Evolutionary conservation across 2,797 vertebrate genomes (phyloP), one percentile per base, ranked within the genome.

Genomic region (Hapalemur alaotrensis): DNA sequence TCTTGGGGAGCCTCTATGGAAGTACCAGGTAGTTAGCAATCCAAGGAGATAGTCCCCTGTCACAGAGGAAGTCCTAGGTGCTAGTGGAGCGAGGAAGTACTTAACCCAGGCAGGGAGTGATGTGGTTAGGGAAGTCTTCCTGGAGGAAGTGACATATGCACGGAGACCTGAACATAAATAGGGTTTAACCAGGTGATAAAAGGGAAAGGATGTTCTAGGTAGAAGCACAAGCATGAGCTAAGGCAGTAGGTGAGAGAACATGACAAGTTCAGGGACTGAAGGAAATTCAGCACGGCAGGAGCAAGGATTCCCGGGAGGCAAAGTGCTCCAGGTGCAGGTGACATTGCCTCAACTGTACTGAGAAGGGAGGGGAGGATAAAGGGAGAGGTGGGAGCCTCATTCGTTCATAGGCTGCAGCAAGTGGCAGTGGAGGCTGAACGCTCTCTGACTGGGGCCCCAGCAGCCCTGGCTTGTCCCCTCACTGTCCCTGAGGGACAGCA

Each of bases 51-150:
- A 9, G 32, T 38, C 14, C 15, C 9, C n/a, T 5, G 4, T 38
- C 14, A 23, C 5, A 80, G 41, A 73, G 50, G 61, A 79, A 92
- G 83, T 41, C 23, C 80, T 25, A 46, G 63, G 76, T 61, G 3
- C 17, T 81, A 12, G 22, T 5, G 23, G 61, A 72, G 32, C 17
- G 30, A 32, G 54, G 61, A 25, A 69, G 52, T 15, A 22, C 35
- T 11, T 50, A 63, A 3, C 14, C 28, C 48, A 48, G 54, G 25
- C 46, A 17, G 30, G 41, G 20, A 30, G 2, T 30, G 18, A 81
- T 67, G 46, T 72, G 35, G 43, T n/a, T 30, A 54, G 41, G 78
- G 65, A 90, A 81, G 81, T 30, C n/a, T 92, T 52, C 43, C 85
- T 14, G 43, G 81, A 93, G 72, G 81, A 95, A 76, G 35, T 23